Percentiles rank a stretch among this genome's conserved stretches.
phyloP scores from a whole-genome alignment of 2,113 vertebrate species.

The Myrmophylax atrothorax region DNA sequence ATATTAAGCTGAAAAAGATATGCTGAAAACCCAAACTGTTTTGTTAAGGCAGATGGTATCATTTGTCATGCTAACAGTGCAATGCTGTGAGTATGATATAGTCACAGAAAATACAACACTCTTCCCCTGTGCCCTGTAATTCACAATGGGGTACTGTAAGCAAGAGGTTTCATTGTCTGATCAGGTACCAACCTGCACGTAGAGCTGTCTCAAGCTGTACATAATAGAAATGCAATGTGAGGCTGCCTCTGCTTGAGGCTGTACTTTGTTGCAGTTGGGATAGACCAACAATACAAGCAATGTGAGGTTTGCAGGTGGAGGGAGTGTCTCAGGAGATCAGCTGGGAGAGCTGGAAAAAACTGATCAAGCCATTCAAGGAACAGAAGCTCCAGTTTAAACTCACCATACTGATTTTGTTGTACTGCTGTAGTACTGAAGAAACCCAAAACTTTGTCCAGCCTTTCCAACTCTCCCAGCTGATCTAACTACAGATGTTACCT shows the following conservation, averaged over 20 bases:
- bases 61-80: neutral
- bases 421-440: neutral
- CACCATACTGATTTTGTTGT: neutral
- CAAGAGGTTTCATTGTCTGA: neutral
- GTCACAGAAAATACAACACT: neutral
- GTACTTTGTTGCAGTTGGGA: neutral
- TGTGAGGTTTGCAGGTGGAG: neutral
- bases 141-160: neutral
- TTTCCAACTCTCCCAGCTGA: neutral
- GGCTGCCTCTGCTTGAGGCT: neutral
- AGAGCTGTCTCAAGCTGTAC: rapidly evolving
- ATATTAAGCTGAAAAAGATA: neutral
- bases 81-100: rapidly evolving
- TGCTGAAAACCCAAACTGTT: neutral
- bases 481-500: neutral
- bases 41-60: neutral
- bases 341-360: neutral
- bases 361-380: neutral
- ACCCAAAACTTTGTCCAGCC: neutral
- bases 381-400: neutral
- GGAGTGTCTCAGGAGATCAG: neutral
- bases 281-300: rapidly evolving
- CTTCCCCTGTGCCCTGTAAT: neutral
- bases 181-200: neutral
- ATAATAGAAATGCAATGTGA: neutral